These are phyloP conservation scores for Creontiades dilutus DNA, from an alignment of 2,888 invertebrate genomes.

Conservation along the genomic window DNA sequence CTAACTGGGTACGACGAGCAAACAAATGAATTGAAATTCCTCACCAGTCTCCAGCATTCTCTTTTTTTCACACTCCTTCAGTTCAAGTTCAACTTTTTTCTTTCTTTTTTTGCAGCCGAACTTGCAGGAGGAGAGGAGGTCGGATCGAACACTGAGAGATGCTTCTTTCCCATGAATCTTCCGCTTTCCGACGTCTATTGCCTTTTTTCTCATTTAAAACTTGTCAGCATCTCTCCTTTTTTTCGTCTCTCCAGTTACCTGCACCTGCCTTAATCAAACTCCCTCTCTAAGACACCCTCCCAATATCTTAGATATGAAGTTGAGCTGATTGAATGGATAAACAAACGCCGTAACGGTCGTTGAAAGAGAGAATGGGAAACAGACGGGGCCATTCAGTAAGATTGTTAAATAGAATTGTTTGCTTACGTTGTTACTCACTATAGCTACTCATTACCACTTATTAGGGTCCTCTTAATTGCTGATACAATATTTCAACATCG, in stretches of 20 bases:
- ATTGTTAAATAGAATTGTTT: too few species aligned
- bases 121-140: background rate
- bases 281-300: background rate
- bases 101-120: background rate
- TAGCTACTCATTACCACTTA: too few species aligned
- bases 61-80: background rate
- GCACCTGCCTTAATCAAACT: slow-evolving; percentile 40
- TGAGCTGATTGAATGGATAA: background rate
- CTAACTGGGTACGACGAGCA: slow-evolving; percentile 38
- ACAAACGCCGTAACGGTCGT: background rate
- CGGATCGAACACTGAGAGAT: slow-evolving; percentile 17
- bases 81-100: slow-evolving; percentile 20
- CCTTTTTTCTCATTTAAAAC: slow-evolving; percentile 48
- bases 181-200: slow-evolving; percentile 39
- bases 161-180: slow-evolving; percentile 41
- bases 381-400: too few species aligned
- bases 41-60: background rate
- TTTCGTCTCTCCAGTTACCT: background rate
- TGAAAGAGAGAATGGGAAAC: too few species aligned
- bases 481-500: too few species aligned
- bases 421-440: too few species aligned
- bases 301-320: background rate
- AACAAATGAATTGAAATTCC: slow-evolving; percentile 63
- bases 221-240: slow-evolving; percentile 12
- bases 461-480: too few species aligned